A percentile compares a stretch with the other conserved stretches of the same genome.
Evolutionary conservation across 1,140 invertebrate genomes (phyloP).

Genomic region (Calephelis nemesis): DNA sequence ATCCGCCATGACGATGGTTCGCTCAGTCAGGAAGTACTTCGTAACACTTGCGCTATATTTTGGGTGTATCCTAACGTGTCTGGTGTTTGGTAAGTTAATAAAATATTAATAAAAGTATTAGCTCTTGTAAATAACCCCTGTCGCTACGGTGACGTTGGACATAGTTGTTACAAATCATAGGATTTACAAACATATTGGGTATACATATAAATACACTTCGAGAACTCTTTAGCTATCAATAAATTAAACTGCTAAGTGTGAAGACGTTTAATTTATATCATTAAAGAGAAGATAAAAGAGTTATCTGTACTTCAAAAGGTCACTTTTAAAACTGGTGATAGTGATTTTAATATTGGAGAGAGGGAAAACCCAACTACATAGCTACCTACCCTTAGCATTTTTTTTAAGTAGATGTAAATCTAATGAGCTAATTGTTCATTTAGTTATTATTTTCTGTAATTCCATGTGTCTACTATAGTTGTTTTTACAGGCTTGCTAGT

Average conservation of each 20-base stretch:
- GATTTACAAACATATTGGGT: slow-evolving; percentile 1
- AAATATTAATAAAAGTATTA: slow-evolving; percentile 21
- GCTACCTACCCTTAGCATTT: not conserved
- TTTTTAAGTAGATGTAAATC: too few species aligned
- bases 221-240: not conserved
- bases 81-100: slow-evolving; percentile 60
- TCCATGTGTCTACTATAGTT: too few species aligned
- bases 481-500: too few species aligned
- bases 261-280: not conserved
- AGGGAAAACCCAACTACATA: slow-evolving; percentile 1
- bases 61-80: slow-evolving; percentile 62
- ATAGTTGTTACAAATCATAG: not conserved
- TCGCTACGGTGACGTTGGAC: not conserved
- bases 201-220: not conserved
- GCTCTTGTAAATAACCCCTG: slow-evolving; percentile 10
- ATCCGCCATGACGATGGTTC: slow-evolving; percentile 71
- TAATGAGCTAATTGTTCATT: too few species aligned
- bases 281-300: not conserved
- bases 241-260: not conserved
- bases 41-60: slow-evolving; percentile 68
- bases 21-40: slow-evolving; percentile 57
- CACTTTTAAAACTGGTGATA: not conserved
- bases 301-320: slow-evolving; percentile 1
- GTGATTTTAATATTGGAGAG: not conserved
- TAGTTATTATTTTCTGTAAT: too few species aligned